Base-by-base conservation (phyloP, 2,888 invertebrate genomes). In the Pachymerium ferrugineum region DNA sequence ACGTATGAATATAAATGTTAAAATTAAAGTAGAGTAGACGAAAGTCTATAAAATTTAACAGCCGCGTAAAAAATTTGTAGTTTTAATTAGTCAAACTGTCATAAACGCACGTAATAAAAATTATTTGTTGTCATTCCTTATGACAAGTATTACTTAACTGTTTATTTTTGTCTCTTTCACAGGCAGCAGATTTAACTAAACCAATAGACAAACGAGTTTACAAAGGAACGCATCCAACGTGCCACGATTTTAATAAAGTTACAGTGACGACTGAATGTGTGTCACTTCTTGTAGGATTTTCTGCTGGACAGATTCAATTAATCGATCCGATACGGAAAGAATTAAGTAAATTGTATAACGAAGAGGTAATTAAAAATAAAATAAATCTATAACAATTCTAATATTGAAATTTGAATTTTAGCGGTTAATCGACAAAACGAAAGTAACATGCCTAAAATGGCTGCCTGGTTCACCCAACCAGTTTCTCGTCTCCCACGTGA, bases 171-270 rank as follows among this genome's bases (percentile, higher is more conserved):
- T 38, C 78, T 76, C 77, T 71, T 78, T 79, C 79, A 77, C 85
- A 94, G 92, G 94, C 95, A 77, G 92, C 94, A 78, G 97, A 98
- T 86, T 87, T 97, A 81, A 93, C 92, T 77, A 97, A 97, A 83
- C 97, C 97, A 54, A 89, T 98, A 79, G 98, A 99, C 84, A 99
- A 98, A 83, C 92, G 97, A 83, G 90, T 96, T 81, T 99, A 99
- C 85, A 98, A 98, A 86, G 97, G 97, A 81, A 97, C 97, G 73
- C 96, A 94, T 85, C 99, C 98, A 19, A 99, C 98, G 29, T 97
- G 97, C 84, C 99, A 99, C 82, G 97, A 97, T 85, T 98, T 99
- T 84, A 98, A 98, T 86, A 87, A 89, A 72, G 87, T 89, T 78
- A 89, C 91, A 72, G 91, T 92, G 80, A 89, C 90, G 75, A 85